Base-by-base conservation (phyloP, 1,140 invertebrate genomes). In the Scaptomyza pallida region DNA sequence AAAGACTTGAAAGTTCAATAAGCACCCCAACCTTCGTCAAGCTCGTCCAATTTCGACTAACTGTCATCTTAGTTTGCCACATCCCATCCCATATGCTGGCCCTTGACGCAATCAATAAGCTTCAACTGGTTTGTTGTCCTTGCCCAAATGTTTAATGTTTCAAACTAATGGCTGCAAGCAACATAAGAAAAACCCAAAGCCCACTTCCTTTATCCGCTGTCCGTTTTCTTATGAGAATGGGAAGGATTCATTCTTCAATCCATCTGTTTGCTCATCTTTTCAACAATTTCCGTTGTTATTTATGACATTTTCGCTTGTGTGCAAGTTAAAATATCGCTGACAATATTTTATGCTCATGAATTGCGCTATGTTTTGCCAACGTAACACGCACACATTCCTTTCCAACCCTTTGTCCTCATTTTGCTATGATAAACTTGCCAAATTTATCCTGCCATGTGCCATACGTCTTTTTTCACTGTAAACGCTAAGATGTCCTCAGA, bases 391-490 rank as follows among this genome's bases (percentile, higher is more conserved):
- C 45, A 8, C 13, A n/a, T 6, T 10, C 33, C 6, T n/a, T 12
- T 26, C 5, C 26, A 16, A 30, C 5, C 16, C 45, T 15, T 5
- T 23, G 19, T 41, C 15, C 55, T 41, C 41, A 55, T 68, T 64
- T 56, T 60, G 71, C 82, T 86, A 86, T 86, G 82, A 86, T 86
- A 86, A 86, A 86, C 82, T 86, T 88, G 82, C 78, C 82, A 86
- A 86, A 86, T 86, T 86, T 88, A 86, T 86, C 78, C 82, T 88
- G 74, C 82, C 88, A 88, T 86, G 82, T 88, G 82, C 82, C 78
- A 86, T 86, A 86, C 78, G 82, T 86, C 82, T 86, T 86, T 88
- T 85, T 81, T 81, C 81, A 86, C 81, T 86, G 81, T 85, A 86
- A 71, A 59, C 78, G 76, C 71, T 71, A 41, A 43, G 62, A 62